A percentile compares a stretch with the other conserved stretches of the same genome.
Evolutionary conservation across 2,113 vertebrate genomes (phyloP).

Genomic region (Puma concolor): DNA sequence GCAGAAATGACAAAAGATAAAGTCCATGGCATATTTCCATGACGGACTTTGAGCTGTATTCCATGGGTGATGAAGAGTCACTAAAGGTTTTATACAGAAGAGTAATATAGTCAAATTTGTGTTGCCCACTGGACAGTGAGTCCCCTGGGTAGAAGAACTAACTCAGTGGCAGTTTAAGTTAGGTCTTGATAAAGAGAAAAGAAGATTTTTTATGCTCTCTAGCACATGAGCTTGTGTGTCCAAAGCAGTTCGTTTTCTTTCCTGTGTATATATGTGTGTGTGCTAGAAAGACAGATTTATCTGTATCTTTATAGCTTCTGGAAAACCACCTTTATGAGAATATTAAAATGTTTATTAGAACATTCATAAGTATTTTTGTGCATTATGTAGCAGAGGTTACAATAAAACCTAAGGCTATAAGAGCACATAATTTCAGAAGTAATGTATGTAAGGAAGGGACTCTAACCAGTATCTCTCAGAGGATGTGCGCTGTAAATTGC

Average conservation of each 20-base stretch:
- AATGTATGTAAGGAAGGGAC: not conserved
- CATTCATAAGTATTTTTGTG: not conserved
- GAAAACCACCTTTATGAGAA: not conserved
- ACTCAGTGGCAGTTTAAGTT: not conserved
- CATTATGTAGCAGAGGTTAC: not conserved
- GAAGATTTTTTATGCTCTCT: not conserved
- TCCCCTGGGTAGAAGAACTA: not conserved
- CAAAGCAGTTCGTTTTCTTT: not conserved
- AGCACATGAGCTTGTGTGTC: not conserved
- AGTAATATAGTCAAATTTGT: not conserved
- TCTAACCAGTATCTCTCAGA: not conserved
- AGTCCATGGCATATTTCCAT: not conserved
- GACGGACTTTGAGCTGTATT: not conserved
- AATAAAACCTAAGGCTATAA: not conserved
- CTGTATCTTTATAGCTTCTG: not conserved
- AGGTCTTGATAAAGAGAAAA: conserved; percentile 11
- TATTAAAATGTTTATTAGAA: not conserved
- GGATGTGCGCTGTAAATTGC: not conserved
- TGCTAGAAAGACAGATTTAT: not conserved
- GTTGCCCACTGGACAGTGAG: not conserved
- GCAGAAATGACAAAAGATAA: not conserved
- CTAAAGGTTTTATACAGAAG: not conserved
- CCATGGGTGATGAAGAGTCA: not conserved
- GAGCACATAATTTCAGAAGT: not conserved
- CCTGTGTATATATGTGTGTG: not conserved